Evolutionary conservation across 2,797 vertebrate species (phyloP), one percentile per base, ranked within the genome.

Genomic region (Onychomys arenicola): DNA sequence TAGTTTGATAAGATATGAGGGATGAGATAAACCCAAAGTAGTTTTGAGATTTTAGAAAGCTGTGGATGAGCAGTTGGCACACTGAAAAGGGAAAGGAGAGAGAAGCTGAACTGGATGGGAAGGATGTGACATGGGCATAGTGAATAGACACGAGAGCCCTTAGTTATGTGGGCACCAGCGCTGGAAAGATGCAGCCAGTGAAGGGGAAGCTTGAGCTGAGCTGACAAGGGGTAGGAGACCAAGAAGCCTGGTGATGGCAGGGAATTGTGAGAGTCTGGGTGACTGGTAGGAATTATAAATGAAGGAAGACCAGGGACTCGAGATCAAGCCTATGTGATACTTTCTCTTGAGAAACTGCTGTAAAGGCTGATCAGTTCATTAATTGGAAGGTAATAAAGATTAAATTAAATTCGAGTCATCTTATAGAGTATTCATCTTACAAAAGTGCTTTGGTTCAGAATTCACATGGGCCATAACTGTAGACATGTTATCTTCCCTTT

Each of bases 1-100:
- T 65, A 91, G 76, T 95, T 91, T 96, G 95, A 92, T 96, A 93
- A 91, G 49, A 55, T 83, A 63, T 89, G 55, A 89, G 63, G 75
- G 82, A 96, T 73, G 80, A 91, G 89, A 89, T 71, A 63, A 91
- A 84, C 90, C 63, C 77, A 75, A 95, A 67, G 85, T 84, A 25
- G 55, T 81, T 93, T 88, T 83, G 94, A 85, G 49, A 19, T 96
- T 97, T 97, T 92, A 76, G 95, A 63, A 3, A 80, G 46, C 32
- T 95, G 1, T 78, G 65, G 59, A 55, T 86, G 23, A 80, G 85
- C 52, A 29, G 71, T 19, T 86, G 49, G 85, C 65, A 82, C 25
- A 17, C n/a, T 90, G 37, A 32, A n/a, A 77, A 65, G 9, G 32
- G 67, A 83, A 90, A 46, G 32, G 49, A 17, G 75, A 19, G 75